Conservation (phyloP, 2,113 vertebrate genomes). For the Butastur rufipennis region DNA sequence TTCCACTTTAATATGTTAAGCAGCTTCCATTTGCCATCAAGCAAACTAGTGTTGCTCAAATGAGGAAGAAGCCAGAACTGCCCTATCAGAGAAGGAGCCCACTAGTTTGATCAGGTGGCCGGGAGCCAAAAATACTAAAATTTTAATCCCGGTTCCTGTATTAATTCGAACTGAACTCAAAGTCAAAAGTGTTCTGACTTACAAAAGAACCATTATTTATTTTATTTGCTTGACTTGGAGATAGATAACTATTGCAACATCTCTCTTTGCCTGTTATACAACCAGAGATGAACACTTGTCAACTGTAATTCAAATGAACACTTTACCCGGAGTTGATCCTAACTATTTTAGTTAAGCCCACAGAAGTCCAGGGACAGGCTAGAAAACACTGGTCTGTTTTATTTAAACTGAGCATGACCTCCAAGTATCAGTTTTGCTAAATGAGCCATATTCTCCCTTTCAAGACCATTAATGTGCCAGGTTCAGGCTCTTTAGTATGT, state of each 20-base stretch:
- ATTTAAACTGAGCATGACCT: conserved; percentile 4
- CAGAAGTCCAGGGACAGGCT: not conserved
- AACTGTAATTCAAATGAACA: not conserved
- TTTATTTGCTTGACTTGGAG: conserved; percentile 19
- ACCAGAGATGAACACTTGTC: not conserved
- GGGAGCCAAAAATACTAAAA: not conserved
- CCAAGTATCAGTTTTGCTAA: conserved; percentile 29
- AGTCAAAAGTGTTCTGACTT: not conserved
- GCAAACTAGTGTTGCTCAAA: not conserved
- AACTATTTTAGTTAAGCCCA: not conserved
- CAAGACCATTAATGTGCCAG: conserved; percentile 2
- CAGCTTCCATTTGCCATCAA: not conserved
- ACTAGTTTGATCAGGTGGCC: not conserved
- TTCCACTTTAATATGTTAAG: not conserved
- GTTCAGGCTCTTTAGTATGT: not conserved
- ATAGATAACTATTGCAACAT: conserved; percentile 33
- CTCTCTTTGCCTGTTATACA: not conserved
- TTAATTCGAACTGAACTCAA: not conserved
- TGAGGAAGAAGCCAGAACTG: not conserved
- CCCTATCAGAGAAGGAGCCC: not conserved
- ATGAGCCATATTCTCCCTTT: conserved; percentile 7
- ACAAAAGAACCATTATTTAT: not conserved
- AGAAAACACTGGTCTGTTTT: not conserved
- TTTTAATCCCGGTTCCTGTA: not conserved
- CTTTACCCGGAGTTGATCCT: not conserved